Evolutionary conservation across 2,113 vertebrate species (phyloP), one percentile per base, ranked within the genome.

Genomic region (Mus pahari): DNA sequence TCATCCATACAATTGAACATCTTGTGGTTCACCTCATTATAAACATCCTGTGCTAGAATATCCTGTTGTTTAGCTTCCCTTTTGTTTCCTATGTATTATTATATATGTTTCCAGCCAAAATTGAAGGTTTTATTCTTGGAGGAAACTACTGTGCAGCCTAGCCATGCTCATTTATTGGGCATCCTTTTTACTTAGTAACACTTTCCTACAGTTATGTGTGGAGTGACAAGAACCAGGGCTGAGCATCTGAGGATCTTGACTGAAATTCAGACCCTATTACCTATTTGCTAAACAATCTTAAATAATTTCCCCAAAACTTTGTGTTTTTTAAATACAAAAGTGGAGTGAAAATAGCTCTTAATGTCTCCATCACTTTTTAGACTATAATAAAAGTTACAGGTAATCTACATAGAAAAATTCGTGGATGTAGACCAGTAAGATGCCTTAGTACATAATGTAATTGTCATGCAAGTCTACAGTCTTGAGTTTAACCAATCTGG

Each of bases 291-390:
- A 24, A 82, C 75, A 53, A 64, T 39, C 58, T 66, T 92, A 1
- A 0, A 3, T 42, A 73, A 92, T 86, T 95, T 93, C 84, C 2
- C 48, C 64, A 83, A 79, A 1, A 66, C 11, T 1, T 36, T 6
- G 26, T 13, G 4, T 9, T 39, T 22, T 88, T 91, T 81, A n/a
- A n/a, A n/a, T 84, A 93, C 68, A 93, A 94, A 78, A 55, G 77
- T 19, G 14, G 24, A 0, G 42, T 93, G 75, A 73, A 16, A 68
- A 17, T 58, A 7, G 1, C 88, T 83, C 17, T 79, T 90, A 75
- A 90, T 78, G 24, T 94, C 20, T 86, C 12, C 83, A 92, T 88
- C 71, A 60, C 22, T 87, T 73, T 62, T 58, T 42, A 24, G 60
- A 93, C 24, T 60, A 26, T 94, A 36, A 66, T 93, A 17, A 91